Percentiles rank a stretch among this genome's conserved stretches.
phyloP scores from a whole-genome alignment of 2,797 vertebrate species.

The Pterois miles region DNA sequence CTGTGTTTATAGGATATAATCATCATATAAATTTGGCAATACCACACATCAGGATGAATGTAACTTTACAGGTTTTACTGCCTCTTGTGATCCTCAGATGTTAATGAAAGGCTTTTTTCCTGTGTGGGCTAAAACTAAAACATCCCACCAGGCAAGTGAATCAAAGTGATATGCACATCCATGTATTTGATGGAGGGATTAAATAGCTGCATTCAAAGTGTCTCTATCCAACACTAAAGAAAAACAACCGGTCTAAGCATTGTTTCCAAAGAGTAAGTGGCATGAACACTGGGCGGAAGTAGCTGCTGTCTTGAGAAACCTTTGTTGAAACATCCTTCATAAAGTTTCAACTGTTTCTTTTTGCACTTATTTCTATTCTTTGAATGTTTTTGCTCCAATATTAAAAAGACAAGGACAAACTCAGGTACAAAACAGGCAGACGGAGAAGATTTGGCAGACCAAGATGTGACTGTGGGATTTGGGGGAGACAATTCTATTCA shows the following conservation, averaged over 20 bases:
- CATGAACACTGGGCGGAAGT: neutral
- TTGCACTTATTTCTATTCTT: slow-evolving; percentile 4
- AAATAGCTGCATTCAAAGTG: neutral
- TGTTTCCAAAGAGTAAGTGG: neutral
- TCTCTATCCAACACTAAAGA: neutral
- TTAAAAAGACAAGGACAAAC: slow-evolving; percentile 47
- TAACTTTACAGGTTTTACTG: neutral
- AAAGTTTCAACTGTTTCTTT: neutral
- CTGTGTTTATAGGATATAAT: neutral
- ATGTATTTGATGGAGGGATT: neutral
- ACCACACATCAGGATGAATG: neutral
- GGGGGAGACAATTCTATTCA: slow-evolving; percentile 5
- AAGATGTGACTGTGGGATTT: slow-evolving; percentile 16
- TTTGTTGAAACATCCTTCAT: neutral
- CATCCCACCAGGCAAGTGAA: neutral
- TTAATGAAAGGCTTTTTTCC: neutral
- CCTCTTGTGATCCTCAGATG: neutral
- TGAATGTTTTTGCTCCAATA: slow-evolving; percentile 23
- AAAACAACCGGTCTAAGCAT: neutral
- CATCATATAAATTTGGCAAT: neutral
- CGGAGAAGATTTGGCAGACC: slow-evolving; percentile 15
- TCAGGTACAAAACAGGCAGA: slow-evolving; percentile 15
- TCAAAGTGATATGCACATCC: neutral
- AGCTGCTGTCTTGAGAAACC: neutral
- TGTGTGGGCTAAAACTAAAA: neutral